Conservation (phyloP, 2,797 vertebrate genomes). For the Coreius guichenoti region DNA sequence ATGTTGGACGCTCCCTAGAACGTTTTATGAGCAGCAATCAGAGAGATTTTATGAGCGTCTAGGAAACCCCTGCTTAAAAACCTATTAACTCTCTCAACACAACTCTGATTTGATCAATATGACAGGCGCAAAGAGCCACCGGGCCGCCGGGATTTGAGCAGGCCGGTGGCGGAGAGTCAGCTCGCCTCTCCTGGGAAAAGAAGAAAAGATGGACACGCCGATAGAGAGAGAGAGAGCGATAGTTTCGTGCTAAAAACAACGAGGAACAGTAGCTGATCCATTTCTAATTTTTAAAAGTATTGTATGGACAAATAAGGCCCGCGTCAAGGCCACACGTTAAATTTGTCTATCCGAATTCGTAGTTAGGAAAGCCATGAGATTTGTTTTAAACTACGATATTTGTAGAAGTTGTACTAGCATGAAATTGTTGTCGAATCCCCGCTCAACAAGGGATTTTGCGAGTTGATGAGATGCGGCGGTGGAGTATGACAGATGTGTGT, state of each 20-base stretch:
- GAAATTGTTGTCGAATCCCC: background rate
- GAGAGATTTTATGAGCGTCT: conserved; percentile 47
- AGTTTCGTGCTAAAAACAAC: background rate
- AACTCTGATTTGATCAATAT: conserved; percentile 39
- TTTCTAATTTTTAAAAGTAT: background rate
- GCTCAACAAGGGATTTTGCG: background rate
- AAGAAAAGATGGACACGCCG: background rate
- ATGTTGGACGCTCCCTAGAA: conserved; percentile 50
- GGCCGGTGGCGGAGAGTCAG: conserved; percentile 18
- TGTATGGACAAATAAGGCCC: background rate
- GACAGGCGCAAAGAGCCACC: conserved; percentile 20
- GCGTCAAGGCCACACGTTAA: conserved; percentile 7
- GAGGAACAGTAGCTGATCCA: background rate
- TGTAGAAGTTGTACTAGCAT: background rate
- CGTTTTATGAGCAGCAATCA: conserved; percentile 49
- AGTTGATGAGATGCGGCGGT: conserved; percentile 12
- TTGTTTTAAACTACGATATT: background rate
- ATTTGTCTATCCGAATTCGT: background rate
- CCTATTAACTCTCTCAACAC: conserved; percentile 40
- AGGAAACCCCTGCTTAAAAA: conserved; percentile 49
- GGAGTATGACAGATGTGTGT: conserved; percentile 20
- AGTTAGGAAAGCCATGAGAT: background rate
- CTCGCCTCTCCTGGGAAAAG: background rate
- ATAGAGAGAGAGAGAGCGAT: background rate
- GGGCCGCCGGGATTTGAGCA: conserved; percentile 13